Evolutionary conservation across 2,797 vertebrate genomes (phyloP), one percentile per base, ranked within the genome.

Genomic region (Meda fulgida): DNA sequence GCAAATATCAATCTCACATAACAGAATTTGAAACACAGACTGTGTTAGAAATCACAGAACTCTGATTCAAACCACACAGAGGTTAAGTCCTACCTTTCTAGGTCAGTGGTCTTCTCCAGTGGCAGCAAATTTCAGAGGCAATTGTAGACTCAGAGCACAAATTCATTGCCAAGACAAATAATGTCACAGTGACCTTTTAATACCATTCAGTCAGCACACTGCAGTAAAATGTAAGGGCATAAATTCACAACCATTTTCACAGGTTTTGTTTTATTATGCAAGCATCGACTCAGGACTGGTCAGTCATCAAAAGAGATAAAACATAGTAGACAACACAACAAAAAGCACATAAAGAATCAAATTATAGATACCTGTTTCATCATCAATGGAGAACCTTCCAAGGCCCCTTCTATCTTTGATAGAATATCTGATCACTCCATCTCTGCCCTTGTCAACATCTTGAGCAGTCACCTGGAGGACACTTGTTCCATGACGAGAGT

Each of bases 321-420:
- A 11, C 58, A 63, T 46, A 23, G 69, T 51, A 76, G 80, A 78
- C 65, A 69, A 48, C 48, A 13, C 43, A 34, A 71, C 23, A 40
- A 73, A 46, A 72, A 7, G 8, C 34, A 63, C 14, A 51, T 29
- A 58, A 70, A 77, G 14, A 46, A 60, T 86, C 53, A 76, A 86
- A 84, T 38, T 40, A 53, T 19, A 87, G 93, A 91, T 96, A 98
- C 98, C 98, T 96, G 97, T 99, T 91, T 99, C 97, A 94, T 99
- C 96, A 3, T 99, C 96, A 89, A 99, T 98, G 91, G 90, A 96
- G 93, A 99, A 99, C 89, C 96, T 95, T 88, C 97, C 98, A 87
- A 98, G 72, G 85, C 97, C 97, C 84, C 97, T 98, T 87, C 97
- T 97, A 91, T 96, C 96, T 89, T 94, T 96, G 89, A 99, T 94